Evolutionary conservation across 2,888 invertebrate genomes (phyloP).

Genomic region (Heliconius erato): DNA sequence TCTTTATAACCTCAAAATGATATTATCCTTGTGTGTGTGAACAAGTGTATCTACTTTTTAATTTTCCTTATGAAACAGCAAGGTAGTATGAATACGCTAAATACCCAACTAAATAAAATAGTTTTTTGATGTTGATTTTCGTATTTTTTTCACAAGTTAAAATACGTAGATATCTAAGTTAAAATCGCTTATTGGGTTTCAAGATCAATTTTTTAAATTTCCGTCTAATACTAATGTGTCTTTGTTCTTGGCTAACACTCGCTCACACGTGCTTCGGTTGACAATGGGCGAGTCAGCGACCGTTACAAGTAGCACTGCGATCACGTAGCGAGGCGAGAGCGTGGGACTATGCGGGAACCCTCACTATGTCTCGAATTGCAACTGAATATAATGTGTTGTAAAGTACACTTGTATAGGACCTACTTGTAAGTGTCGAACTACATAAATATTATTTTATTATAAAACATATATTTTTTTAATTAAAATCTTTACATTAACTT

Average conservation of each 20-base stretch:
- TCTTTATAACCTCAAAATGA: too few species aligned
- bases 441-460: background rate
- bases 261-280: slow-evolving; percentile 75
- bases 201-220: slow-evolving; percentile 33
- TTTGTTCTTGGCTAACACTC: slow-evolving; percentile 53
- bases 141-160: background rate
- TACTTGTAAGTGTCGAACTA: slow-evolving; percentile 14
- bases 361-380: slow-evolving; percentile 57
- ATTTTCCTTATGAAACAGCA: too few species aligned
- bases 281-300: slow-evolving; percentile 65
- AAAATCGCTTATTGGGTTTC: slow-evolving; percentile 6
- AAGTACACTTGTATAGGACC: slow-evolving; percentile 25
- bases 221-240: slow-evolving; percentile 46
- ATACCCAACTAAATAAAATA: background rate
- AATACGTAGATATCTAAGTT: background rate
- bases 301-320: slow-evolving; percentile 54
- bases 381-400: slow-evolving; percentile 20
- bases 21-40: too few species aligned
- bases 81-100: background rate
- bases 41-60: too few species aligned
- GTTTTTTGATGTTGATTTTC: background rate
- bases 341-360: slow-evolving; percentile 77
- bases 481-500: too few species aligned
- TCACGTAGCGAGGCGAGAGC: slow-evolving; percentile 67
- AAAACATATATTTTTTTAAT: too few species aligned